These are phyloP conservation scores for Limosa lapponica DNA, from an alignment of 2,797 vertebrate genomes.

Conservation along the genomic window DNA sequence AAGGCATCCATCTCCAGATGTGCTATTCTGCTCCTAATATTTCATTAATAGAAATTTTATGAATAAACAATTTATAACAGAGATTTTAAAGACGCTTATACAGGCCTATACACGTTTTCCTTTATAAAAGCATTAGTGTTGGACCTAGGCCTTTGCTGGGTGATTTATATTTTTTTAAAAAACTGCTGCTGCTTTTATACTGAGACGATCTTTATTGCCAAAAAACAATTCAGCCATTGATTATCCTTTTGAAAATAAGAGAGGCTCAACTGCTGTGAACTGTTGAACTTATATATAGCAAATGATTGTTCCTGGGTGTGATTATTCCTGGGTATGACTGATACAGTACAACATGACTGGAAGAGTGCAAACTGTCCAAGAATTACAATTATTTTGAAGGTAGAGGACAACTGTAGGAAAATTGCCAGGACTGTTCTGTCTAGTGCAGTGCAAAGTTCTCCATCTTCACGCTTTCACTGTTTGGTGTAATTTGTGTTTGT, in stretches of 20 bases:
- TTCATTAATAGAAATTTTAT: neutral
- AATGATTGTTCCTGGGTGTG: neutral
- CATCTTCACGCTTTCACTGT: neutral
- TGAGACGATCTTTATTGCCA: neutral
- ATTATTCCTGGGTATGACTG: neutral
- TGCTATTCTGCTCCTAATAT: neutral
- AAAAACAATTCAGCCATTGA: neutral
- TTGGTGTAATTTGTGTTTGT: neutral
- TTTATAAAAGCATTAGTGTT: neutral
- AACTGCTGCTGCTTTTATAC: neutral
- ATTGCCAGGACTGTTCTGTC: neutral
- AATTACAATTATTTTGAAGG: neutral
- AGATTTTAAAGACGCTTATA: neutral
- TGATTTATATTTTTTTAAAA: neutral
- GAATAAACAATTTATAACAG: neutral
- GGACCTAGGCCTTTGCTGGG: neutral
- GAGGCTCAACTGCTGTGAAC: neutral
- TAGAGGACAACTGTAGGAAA: neutral
- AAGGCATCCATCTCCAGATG: neutral
- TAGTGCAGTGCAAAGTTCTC: neutral
- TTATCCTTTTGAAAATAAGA: neutral
- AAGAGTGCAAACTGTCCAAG: neutral
- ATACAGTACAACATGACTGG: neutral
- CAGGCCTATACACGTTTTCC: neutral
- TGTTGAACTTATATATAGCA: neutral